Percentiles rank a stretch among this genome's conserved stretches.
Conservation (phyloP, 2,113 vertebrate species). For the Fregata magnificens region DNA sequence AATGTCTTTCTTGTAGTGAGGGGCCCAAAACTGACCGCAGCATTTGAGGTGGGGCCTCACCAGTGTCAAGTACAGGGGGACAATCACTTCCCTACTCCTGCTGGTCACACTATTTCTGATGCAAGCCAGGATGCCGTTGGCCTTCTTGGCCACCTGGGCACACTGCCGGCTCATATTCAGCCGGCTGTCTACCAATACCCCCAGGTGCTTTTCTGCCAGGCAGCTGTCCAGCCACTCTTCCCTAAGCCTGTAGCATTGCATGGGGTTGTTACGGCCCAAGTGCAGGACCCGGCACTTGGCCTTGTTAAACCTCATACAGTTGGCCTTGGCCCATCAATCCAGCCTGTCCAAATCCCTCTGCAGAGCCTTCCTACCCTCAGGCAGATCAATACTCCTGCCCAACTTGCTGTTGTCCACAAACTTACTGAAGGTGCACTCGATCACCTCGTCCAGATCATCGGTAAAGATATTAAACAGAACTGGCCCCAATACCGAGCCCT, state of each 20-base stretch:
- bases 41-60: accelerated
- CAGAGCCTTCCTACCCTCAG: too few relatives aligned
- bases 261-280: not conserved
- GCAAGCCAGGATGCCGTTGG: not conserved
- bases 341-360: not conserved
- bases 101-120: not conserved
- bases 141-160: not conserved
- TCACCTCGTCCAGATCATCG: not conserved
- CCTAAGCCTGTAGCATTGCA: not conserved
- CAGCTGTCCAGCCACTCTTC: not conserved
- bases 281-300: not conserved
- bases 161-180: not conserved
- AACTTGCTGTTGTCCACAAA: not conserved
- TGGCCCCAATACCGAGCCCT: not conserved
- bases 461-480: not conserved
- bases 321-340: not conserved
- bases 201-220: accelerated
- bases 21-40: not conserved
- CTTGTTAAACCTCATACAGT: not conserved
- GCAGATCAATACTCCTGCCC: not conserved
- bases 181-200: accelerated
- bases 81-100: not conserved
- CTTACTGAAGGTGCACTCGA: not conserved
- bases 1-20: too few relatives aligned
- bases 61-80: not conserved